phyloP scores from a whole-genome alignment of 2,888 invertebrate genomes.

The Tanypteryx hageni region DNA sequence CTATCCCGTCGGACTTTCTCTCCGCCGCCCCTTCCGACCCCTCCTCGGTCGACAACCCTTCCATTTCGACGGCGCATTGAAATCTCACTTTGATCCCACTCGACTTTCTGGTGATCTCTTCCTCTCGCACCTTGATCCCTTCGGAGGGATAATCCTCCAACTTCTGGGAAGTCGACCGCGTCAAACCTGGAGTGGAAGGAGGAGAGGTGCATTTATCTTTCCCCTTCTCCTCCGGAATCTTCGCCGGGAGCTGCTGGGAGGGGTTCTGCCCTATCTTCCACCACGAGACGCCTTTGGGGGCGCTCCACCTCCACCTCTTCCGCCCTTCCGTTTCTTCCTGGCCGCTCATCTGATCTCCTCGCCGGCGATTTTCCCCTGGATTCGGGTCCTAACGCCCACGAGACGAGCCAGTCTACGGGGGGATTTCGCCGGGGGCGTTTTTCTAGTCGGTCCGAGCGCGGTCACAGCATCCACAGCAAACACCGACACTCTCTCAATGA shows the following conservation, averaged over 20 bases:
- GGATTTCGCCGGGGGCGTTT: no score
- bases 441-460: not conserved
- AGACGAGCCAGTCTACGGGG: no score
- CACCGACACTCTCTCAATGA: not conserved
- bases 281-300: slow-evolving; percentile 10
- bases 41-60: slow-evolving; percentile 5
- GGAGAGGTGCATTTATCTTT: not conserved
- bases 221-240: not conserved
- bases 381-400: not conserved
- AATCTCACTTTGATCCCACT: not conserved
- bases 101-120: not conserved
- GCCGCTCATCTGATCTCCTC: not conserved
- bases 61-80: slow-evolving; percentile 10
- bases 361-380: not conserved
- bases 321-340: slow-evolving; percentile 4
- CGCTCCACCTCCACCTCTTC: slow-evolving; percentile 46
- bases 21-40: not conserved
- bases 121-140: not conserved
- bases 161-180: not conserved
- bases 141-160: not conserved
- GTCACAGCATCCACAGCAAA: slow-evolving; percentile 22
- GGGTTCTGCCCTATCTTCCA: not conserved
- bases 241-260: not conserved
- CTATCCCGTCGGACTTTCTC: not conserved
- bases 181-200: not conserved